These are phyloP conservation scores for Dipodomys ordii DNA, from an alignment of 2,113 vertebrate genomes.

Conservation along the genomic window DNA sequence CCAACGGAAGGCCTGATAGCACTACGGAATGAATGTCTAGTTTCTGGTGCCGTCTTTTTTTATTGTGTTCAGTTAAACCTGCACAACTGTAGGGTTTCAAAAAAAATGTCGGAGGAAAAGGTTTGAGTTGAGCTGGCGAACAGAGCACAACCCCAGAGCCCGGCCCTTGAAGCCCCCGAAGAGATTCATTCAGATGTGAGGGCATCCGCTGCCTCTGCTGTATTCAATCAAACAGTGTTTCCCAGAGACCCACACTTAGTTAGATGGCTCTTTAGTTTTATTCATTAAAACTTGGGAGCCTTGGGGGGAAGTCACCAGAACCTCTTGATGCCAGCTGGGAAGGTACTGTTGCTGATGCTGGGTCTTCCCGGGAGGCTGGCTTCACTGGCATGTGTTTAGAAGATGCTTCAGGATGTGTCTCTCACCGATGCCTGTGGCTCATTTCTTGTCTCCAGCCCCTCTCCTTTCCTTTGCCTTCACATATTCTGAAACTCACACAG, in stretches of 20 bases:
- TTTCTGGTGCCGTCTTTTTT: too few relatives aligned
- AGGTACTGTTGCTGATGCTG: background rate
- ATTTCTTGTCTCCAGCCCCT: background rate
- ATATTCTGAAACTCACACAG: rapidly evolving
- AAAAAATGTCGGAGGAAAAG: background rate
- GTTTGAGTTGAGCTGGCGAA: background rate
- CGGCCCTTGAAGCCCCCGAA: background rate
- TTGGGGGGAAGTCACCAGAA: background rate
- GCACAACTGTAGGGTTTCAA: background rate
- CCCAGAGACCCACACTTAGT: background rate
- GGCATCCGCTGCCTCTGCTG: too few relatives aligned
- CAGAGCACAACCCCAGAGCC: too few relatives aligned
- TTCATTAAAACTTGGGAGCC: background rate
- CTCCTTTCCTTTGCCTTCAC: constrained; percentile 3
- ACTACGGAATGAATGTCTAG: background rate
- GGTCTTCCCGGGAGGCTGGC: background rate
- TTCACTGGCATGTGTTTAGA: background rate
- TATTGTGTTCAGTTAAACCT: background rate
- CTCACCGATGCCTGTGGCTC: background rate
- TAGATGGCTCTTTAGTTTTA: background rate
- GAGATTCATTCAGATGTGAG: background rate
- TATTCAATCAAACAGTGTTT: background rate
- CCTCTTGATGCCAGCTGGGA: background rate
- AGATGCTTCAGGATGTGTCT: constrained; percentile 12
- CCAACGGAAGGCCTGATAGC: background rate